Conservation (phyloP, 2,113 vertebrate genomes). For the Polyodon spathula region DNA sequence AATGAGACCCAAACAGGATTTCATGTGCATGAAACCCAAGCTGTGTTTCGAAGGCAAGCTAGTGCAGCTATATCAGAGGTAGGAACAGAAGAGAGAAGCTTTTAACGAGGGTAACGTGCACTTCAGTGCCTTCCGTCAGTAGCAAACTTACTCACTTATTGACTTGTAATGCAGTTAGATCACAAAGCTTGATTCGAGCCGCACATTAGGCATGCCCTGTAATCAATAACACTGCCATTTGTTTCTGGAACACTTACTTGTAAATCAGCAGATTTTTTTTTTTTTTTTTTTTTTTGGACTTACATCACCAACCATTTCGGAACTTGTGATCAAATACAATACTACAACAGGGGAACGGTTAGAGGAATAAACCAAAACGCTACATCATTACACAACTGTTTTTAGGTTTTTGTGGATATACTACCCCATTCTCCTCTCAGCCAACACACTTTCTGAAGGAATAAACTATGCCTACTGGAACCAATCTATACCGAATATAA, state of each 20-base stretch:
- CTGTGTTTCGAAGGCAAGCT: neutral
- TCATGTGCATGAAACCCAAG: neutral
- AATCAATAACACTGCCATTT: constrained; percentile 3
- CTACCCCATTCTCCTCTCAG: too few relatives aligned
- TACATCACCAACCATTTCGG: too few relatives aligned
- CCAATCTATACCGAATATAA: too few relatives aligned
- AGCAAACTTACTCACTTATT: neutral
- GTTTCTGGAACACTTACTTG: neutral
- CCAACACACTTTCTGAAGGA: too few relatives aligned
- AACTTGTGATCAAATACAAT: too few relatives aligned
- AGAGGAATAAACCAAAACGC: too few relatives aligned
- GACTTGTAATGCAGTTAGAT: constrained; percentile 5
- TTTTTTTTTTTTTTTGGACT: neutral
- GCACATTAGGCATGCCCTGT: neutral
- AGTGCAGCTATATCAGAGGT: neutral
- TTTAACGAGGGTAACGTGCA: constrained; percentile 2
- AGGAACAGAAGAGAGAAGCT: neutral
- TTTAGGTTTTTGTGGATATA: too few relatives aligned
- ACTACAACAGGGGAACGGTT: too few relatives aligned
- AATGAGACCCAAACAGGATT: neutral
- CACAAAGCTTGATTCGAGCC: neutral
- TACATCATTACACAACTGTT: too few relatives aligned
- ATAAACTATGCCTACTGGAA: too few relatives aligned
- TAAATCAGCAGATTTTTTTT: constrained; percentile 23
- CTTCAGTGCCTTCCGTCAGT: neutral